Conservation (phyloP, 2,113 vertebrate species). For the Cryptomyrus ogoouensis region DNA sequence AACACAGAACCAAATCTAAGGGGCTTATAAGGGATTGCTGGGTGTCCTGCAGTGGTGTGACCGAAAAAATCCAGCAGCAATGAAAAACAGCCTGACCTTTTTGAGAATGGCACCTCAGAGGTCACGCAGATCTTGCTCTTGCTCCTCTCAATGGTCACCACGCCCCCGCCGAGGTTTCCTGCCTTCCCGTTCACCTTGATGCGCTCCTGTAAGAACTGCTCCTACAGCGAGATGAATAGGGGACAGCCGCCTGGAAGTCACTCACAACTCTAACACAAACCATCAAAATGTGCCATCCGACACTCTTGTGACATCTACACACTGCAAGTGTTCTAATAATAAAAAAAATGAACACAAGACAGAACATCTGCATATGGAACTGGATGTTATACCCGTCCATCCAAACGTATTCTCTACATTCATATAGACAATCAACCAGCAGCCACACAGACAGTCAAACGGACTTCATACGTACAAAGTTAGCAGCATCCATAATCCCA, state of each 20-base stretch:
- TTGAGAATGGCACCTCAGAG: slow-evolving; percentile 94
- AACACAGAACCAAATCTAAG: background rate
- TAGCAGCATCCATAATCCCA: slow-evolving; percentile 97
- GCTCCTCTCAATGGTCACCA: slow-evolving; percentile 90
- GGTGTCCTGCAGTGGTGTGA: background rate
- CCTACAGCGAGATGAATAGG: slow-evolving; percentile 53
- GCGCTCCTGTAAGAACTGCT: slow-evolving; percentile 93
- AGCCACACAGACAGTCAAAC: background rate
- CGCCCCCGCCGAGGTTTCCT: slow-evolving; percentile 83
- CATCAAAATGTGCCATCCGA: background rate
- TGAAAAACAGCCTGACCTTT: slow-evolving; percentile 66
- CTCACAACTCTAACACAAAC: background rate
- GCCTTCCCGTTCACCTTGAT: slow-evolving; percentile 97
- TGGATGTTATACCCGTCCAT: background rate
- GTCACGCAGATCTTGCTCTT: slow-evolving; percentile 95
- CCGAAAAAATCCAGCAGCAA: background rate
- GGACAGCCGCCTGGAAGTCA: background rate
- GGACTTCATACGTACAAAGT: slow-evolving; percentile 77
- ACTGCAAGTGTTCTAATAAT: background rate
- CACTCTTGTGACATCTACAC: background rate
- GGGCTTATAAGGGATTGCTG: background rate
- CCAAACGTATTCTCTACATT: background rate
- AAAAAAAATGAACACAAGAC: background rate
- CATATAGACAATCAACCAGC: background rate
- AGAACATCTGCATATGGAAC: background rate